Evolutionary conservation across 2,888 invertebrate species (phyloP), one percentile per base, ranked within the genome.

Genomic region (Ectobius pallidus): DNA sequence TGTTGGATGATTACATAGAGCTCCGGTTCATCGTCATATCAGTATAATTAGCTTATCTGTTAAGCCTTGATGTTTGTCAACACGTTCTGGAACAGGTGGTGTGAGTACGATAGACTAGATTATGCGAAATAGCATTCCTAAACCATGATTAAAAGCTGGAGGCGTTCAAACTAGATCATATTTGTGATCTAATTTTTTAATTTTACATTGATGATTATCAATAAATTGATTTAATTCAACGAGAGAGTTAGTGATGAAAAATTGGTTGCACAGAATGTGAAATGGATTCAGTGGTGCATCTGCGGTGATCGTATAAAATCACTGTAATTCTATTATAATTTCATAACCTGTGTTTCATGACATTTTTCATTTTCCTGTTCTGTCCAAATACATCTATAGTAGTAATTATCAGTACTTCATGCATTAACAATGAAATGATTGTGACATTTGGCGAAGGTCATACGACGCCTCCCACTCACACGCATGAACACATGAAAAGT

Each of bases 41-140:
- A 3, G 16, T 30, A 30, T 6, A 58, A 16, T 30, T 25, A 27
- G 3, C 30, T 30, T 30, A 16, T 27, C 44, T 39, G 22, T 25
- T 25, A 27, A 44, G 65, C 18, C 14, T 55, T 22, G 20, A 39
- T 70, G 61, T 72, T 52, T 67, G 67, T 55, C 71, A 72, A 67
- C 71, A 72, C 58, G 67, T 30, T 67, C 39, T 30, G 25, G 71
- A 72, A 72, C 71, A 72, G 71, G 71, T 72, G 71, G 71, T 72
- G 71, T 58, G 58, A 58, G 52, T 68, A 61, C 9, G 27, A 39
- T 30, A 70, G n/a, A 11, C 25, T 20, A 34, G 27, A 46, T 18
- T 14, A 30, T 44, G 65, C 27, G n/a, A 46, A 46, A 46, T 46
- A 20, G n/a, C 46, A 22, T 46, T 22, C 18, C 44, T 30, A 27